Evolutionary conservation across 2,797 vertebrate species (phyloP), one percentile per base, ranked within the genome.

Genomic region (Pelobates cultripes): DNA sequence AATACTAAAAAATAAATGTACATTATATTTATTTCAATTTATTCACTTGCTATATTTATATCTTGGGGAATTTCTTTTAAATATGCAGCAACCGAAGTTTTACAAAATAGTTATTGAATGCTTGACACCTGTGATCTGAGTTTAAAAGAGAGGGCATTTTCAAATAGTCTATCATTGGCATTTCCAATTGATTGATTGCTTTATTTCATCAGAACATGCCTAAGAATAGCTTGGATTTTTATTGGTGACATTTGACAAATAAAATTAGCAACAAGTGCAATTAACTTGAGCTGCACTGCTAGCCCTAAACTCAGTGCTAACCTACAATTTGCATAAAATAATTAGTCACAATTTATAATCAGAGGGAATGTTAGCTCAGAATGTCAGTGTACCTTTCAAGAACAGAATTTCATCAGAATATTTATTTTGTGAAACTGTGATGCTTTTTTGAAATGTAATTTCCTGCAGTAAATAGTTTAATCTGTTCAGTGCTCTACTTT

Each of bases 171-270:
- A 28, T 64, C 40, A 64, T 64, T 64, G n/a, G 17, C 61, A 64
- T 64, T 64, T 64, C 61, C 61, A 64, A 64, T 64, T 64, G 61
- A 64, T 64, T 64, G 9, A 64, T 64, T 64, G 17, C 7, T 64
- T 64, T 3, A 57, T 40, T 64, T 64, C 40, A 64, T 40, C 61
- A 64, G 61, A 40, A 4, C 61, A 64, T 7, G 14, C 61, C 17
- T 7, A 5, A 64, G 14, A 64, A 64, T 64, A 28, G 28, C 61
- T 64, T 51, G 5, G n/a, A 64, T 64, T 64, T 64, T 64, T 64
- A 51, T 51, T 13, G n/a, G 61, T 64, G 61, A 64, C 17, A 64
- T 64, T 64, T 64, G 17, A 64, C 28, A 12, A 61, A 61, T 13
- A 64, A 12, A 64, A 64, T 64, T 64, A 28, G n/a, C 40, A 64